phyloP scores from a whole-genome alignment of 2,113 vertebrate genomes.

The Gadus macrocephalus region DNA sequence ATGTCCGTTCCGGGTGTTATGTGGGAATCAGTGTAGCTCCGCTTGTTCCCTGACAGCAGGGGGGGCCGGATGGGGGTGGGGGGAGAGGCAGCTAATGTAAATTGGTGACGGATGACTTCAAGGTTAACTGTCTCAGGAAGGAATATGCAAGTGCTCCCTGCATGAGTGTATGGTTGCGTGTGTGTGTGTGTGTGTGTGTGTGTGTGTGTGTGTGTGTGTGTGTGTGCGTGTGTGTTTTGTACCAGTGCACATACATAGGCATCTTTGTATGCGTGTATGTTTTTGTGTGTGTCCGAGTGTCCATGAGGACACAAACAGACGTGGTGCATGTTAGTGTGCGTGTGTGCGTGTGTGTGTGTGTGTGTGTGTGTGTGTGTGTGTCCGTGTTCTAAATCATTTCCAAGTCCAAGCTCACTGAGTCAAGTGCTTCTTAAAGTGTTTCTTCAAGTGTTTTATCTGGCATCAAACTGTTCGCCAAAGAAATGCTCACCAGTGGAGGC shows the following conservation, averaged over 20 bases:
- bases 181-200: neutral
- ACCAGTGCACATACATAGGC: neutral
- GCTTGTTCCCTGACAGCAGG: constrained; percentile 40
- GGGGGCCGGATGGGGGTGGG: constrained; percentile 13
- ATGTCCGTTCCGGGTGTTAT: constrained; percentile 38
- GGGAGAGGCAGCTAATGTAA: constrained; percentile 40
- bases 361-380: neutral
- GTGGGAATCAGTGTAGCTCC: constrained; percentile 45
- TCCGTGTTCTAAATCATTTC: too few species aligned
- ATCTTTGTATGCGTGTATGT: neutral
- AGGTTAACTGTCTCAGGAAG: constrained; percentile 45
- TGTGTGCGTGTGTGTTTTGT: neutral
- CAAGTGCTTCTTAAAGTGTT: too few species aligned
- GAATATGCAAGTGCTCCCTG: constrained; percentile 3
- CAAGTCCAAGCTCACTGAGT: too few species aligned
- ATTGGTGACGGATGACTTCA: constrained; percentile 44
- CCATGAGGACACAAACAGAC: too few species aligned
- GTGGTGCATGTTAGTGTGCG: neutral
- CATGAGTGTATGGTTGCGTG: neutral
- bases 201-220: too few species aligned
- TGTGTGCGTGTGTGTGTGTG: too few species aligned
- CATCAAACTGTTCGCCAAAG: constrained; percentile 24
- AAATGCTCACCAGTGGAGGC: neutral
- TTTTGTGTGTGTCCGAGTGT: neutral
- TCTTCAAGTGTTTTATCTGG: constrained; percentile 10